Conservation (phyloP, 2,113 vertebrate genomes). For the Sorex fumeus region DNA sequence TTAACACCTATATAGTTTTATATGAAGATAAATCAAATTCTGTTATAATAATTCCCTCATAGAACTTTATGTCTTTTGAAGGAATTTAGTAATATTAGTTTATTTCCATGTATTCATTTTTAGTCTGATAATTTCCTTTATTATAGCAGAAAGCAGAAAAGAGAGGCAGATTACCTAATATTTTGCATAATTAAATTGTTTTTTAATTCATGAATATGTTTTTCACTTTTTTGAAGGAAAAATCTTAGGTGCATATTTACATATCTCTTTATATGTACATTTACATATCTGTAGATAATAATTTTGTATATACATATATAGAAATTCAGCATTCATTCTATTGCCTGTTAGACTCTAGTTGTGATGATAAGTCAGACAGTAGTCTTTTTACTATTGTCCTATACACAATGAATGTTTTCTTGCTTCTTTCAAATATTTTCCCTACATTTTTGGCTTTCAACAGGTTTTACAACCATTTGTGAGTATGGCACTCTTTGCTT, state of each 20-base stretch:
- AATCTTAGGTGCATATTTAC: background rate
- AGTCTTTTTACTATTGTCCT: background rate
- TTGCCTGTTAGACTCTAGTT: background rate
- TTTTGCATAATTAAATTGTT: background rate
- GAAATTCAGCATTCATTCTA: background rate
- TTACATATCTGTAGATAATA: background rate
- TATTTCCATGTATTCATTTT: background rate
- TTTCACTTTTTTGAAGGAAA: background rate
- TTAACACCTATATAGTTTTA: background rate
- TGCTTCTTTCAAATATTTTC: background rate
- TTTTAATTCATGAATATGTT: background rate
- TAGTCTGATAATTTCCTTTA: conserved; percentile 6
- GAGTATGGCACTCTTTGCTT: background rate
- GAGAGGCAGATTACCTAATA: background rate
- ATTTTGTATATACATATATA: background rate
- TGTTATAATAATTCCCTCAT: too few species aligned
- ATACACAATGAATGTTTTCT: background rate
- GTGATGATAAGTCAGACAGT: background rate
- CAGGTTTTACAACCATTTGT: background rate
- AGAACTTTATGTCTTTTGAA: too few species aligned
- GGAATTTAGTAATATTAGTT: background rate
- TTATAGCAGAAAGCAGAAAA: background rate
- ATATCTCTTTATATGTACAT: background rate
- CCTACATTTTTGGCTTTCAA: background rate
- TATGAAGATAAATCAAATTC: background rate